Evolutionary conservation across 2,888 invertebrate genomes (phyloP).

Genomic region (Drosophila lutescens): DNA sequence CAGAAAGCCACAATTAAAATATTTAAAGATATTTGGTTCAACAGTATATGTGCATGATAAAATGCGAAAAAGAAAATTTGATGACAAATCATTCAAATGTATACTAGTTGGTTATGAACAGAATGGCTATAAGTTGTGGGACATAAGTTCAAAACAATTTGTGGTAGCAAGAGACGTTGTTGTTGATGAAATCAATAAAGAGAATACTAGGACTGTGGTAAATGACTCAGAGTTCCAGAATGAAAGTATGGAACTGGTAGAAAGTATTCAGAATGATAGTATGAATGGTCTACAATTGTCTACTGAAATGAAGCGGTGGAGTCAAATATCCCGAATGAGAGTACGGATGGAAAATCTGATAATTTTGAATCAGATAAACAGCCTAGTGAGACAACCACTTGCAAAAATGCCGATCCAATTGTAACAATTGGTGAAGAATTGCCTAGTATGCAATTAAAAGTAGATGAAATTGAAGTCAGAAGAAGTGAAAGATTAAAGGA

Average conservation of each 20-base stretch:
- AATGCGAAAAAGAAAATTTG: too few species aligned
- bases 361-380: constrained; percentile 2
- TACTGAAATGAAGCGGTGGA: background rate
- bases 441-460: constrained; percentile 1
- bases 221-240: background rate
- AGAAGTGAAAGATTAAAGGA: constrained; percentile 10
- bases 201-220: constrained; percentile 1
- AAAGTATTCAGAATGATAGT: constrained; percentile 1
- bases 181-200: constrained; percentile 2
- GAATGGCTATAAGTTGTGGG: constrained; percentile 4
- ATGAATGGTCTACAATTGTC: background rate
- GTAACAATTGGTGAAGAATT: background rate
- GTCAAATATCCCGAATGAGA: constrained; percentile 4
- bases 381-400: constrained; percentile 1
- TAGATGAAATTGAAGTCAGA: constrained; percentile 3
- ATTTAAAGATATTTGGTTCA: constrained; percentile 1
- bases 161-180: background rate
- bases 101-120: constrained; percentile 14
- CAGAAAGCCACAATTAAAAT: constrained; percentile 1
- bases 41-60: background rate
- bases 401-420: constrained; percentile 8
- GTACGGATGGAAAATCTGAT: constrained; percentile 10
- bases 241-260: background rate
- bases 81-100: constrained; percentile 6
- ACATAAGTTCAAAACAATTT: background rate